Percentiles rank a stretch among this genome's conserved stretches.
phyloP scores from a whole-genome alignment of 2,113 vertebrate species.

The Sus scrofa region T2T-Sscrofa CM000817.6:105367001-105367500 shows the following conservation, averaged over 20 bases:
- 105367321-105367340: background rate
- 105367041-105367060: background rate
- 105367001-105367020: conserved; percentile 80
- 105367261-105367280: accelerated
- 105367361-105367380: conserved; percentile 78
- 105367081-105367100: background rate
- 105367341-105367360: background rate
- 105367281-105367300: background rate
- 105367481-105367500: conserved; percentile 67
- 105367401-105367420: conserved; percentile 73
- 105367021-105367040: conserved; percentile 74
- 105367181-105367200: background rate
- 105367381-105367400: conserved; percentile 63
- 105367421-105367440: conserved; percentile 81
- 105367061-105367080: background rate
- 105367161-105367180: background rate
- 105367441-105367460: conserved; percentile 75
- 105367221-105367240: accelerated
- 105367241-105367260: background rate
- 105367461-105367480: conserved; percentile 72
- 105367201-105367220: background rate
- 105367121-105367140: background rate
- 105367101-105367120: background rate
- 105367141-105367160: background rate
- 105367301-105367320: background rate